A percentile compares a stretch with the other conserved stretches of the same genome.
These are phyloP conservation scores for Coranthus polyacanthus DNA, from an alignment of 2,797 vertebrate species.

Conservation along the genomic window DNA sequence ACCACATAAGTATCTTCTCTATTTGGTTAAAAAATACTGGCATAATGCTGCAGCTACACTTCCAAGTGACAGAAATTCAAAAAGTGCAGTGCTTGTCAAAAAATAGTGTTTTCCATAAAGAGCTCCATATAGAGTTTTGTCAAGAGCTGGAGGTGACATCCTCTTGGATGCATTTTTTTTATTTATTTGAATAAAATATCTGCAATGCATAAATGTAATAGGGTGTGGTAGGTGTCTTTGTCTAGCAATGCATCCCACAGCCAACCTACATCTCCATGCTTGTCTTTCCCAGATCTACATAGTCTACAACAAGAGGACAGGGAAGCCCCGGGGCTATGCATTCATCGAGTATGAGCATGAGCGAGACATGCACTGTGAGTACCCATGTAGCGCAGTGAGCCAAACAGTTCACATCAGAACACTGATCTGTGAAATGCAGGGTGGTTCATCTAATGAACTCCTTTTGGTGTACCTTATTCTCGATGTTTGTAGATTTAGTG, in stretches of 20 bases:
- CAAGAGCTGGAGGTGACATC: no score
- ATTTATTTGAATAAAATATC: no score
- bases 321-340: conserved; percentile 94
- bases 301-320: conserved; percentile 94
- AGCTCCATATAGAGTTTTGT: no score
- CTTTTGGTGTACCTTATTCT: neutral
- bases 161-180: no score
- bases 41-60: no score
- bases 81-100: no score
- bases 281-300: conserved; percentile 90
- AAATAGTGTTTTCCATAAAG: no score
- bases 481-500: conserved; percentile 3
- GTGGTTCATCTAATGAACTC: conserved; percentile 7
- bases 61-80: no score
- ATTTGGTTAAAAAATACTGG: no score
- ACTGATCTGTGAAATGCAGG: conserved; percentile 9
- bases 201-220: neutral
- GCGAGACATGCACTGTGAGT: conserved; percentile 98
- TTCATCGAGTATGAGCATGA: conserved; percentile 98
- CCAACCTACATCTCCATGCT: neutral
- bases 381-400: conserved; percentile 10
- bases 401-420: conserved; percentile 9
- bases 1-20: no score
- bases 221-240: neutral
- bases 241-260: neutral